These are phyloP conservation scores for Bruchidius siliquastri DNA, from an alignment of 2,888 invertebrate species.

Conservation along the genomic window DNA sequence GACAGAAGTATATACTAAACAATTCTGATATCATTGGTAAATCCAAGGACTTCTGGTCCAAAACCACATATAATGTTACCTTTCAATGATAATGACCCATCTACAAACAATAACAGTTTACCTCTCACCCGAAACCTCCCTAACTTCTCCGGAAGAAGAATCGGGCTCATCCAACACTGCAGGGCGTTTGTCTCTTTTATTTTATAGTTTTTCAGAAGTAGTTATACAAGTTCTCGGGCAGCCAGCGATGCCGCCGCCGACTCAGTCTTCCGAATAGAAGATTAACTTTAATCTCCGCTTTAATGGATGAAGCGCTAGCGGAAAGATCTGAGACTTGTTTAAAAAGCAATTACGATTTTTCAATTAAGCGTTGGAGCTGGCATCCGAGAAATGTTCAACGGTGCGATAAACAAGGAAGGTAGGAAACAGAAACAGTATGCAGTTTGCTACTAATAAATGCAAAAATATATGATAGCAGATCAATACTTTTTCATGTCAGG, in stretches of 20 bases:
- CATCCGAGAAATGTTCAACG: conserved; percentile 11
- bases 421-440: neutral
- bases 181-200: conserved; percentile 7
- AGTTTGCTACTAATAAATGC: neutral
- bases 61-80: no score
- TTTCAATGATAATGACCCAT: no score
- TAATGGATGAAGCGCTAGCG: conserved; percentile 17
- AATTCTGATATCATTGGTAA: no score
- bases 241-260: conserved; percentile 7
- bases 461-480: neutral
- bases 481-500: neutral
- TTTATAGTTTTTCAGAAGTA: conserved; percentile 22
- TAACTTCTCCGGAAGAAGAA: neutral
- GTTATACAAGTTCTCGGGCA: conserved; percentile 21
- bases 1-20: no score
- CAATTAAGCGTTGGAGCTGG: conserved; percentile 17
- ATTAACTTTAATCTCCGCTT: conserved; percentile 12
- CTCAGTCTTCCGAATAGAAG: conserved; percentile 18
- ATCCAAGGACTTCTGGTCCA: no score
- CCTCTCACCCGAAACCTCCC: no score
- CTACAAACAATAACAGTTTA: no score
- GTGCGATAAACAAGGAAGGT: neutral
- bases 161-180: neutral
- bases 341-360: conserved; percentile 25
- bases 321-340: conserved; percentile 22